Percentiles rank a stretch among this genome's conserved stretches.
Conservation (phyloP, 35 echinoderm and acorn worm species). For the Hemicentrotus pulcherrimus region DNA sequence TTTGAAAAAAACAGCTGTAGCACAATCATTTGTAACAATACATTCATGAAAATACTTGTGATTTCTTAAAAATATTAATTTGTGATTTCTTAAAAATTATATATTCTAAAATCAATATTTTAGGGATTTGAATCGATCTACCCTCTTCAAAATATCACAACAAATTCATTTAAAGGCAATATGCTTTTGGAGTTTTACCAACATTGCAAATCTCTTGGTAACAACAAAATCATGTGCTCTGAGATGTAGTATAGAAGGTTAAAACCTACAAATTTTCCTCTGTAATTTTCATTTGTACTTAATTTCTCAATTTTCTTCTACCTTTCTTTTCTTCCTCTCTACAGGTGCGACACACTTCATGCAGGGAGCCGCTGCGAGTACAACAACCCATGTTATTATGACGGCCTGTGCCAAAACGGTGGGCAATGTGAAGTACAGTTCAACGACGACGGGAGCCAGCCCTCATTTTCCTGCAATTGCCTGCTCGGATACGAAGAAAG, state of each 20-base stretch:
- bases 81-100: no score
- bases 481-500: slow-evolving; percentile 25
- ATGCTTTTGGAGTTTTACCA: no score
- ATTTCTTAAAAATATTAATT: no score
- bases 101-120: no score
- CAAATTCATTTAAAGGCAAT: no score
- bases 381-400: slow-evolving; percentile 38
- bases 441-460: not conserved
- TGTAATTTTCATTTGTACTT: not conserved
- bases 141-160: no score
- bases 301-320: not conserved
- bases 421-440: not conserved
- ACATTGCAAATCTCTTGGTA: no score
- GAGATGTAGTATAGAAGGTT: not conserved
- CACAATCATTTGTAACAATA: no score
- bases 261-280: not conserved
- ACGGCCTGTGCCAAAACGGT: not conserved
- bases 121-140: no score
- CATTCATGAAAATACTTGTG: no score
- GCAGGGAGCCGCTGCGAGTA: slow-evolving; percentile 37
- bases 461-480: slow-evolving; percentile 38
- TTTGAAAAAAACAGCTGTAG: no score
- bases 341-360: slow-evolving; percentile 19
- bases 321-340: not conserved
- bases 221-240: not conserved